Percentiles rank a stretch among this genome's conserved stretches.
phyloP scores from a whole-genome alignment of 2,113 vertebrate genomes.

The Oostethus manadensis region DNA sequence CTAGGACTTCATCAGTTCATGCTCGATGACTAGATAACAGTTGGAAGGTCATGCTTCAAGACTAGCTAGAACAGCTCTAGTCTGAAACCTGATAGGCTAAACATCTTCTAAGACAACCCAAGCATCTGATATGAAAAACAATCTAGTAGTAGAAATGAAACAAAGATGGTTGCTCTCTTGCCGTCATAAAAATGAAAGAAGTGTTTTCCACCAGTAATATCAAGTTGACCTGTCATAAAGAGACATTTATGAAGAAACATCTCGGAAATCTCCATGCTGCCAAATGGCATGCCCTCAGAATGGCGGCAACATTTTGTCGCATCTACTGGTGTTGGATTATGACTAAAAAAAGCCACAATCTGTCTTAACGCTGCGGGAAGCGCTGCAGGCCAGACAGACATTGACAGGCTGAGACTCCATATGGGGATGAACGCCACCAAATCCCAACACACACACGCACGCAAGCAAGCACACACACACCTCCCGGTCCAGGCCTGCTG shows the following conservation, averaged over 20 bases:
- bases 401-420: slow-evolving; percentile 20
- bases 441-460: slow-evolving; percentile 8
- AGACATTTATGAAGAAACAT: neutral
- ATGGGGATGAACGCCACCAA: slow-evolving; percentile 9
- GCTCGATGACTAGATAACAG: too few species aligned
- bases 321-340: slow-evolving; percentile 6
- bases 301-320: slow-evolving; percentile 3
- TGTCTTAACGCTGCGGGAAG: slow-evolving; percentile 5
- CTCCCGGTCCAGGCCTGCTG: slow-evolving; percentile 94
- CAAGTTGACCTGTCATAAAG: neutral
- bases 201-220: too few species aligned
- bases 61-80: too few species aligned
- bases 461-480: slow-evolving; percentile 57
- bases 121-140: too few species aligned
- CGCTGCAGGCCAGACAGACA: slow-evolving; percentile 21
- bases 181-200: too few species aligned
- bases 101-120: too few species aligned
- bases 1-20: too few species aligned
- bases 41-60: too few species aligned
- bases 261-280: neutral
- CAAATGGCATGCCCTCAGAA: neutral
- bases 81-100: too few species aligned
- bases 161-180: too few species aligned
- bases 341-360: slow-evolving; percentile 3
- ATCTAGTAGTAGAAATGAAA: too few species aligned